Conservation (phyloP, 2,113 vertebrate genomes). For the Coptodon rendalli region DNA sequence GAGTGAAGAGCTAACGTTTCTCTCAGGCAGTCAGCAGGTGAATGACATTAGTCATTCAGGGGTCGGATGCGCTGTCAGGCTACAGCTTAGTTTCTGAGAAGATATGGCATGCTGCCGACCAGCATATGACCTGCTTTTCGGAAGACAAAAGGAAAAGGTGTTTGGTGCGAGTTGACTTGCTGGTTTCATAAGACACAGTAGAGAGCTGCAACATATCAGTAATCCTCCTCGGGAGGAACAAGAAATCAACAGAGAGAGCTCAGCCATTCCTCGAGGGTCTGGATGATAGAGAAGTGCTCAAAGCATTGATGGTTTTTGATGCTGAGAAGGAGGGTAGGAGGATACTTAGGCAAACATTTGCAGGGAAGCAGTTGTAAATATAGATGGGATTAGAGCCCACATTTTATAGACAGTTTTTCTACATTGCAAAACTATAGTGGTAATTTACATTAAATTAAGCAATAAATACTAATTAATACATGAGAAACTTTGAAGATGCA, state of each 20-base stretch:
- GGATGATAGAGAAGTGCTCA: conserved; percentile 23
- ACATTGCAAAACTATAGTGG: not conserved
- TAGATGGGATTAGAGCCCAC: not conserved
- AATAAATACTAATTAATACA: not conserved
- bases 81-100: conserved; percentile 36
- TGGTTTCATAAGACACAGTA: not conserved
- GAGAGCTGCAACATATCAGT: not conserved
- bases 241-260: not conserved
- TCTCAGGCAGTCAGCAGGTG: conserved; percentile 16
- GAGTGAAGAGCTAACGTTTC: conserved; percentile 38
- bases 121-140: not conserved
- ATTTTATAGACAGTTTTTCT: not conserved
- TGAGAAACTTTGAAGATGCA: not conserved
- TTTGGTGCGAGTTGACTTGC: not conserved
- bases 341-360: not conserved
- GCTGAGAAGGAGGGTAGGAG: not conserved
- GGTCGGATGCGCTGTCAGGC: conserved; percentile 40
- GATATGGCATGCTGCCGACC: not conserved
- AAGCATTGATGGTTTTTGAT: conserved; percentile 19
- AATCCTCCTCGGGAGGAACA: not conserved
- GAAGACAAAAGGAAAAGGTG: not conserved
- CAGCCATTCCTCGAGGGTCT: not conserved
- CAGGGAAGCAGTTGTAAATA: not conserved
- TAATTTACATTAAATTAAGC: not conserved
- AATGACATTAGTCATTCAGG: conserved; percentile 36